Evolutionary conservation across 2,888 invertebrate genomes (phyloP).

Genomic region (Heliconius ethilla): DNA sequence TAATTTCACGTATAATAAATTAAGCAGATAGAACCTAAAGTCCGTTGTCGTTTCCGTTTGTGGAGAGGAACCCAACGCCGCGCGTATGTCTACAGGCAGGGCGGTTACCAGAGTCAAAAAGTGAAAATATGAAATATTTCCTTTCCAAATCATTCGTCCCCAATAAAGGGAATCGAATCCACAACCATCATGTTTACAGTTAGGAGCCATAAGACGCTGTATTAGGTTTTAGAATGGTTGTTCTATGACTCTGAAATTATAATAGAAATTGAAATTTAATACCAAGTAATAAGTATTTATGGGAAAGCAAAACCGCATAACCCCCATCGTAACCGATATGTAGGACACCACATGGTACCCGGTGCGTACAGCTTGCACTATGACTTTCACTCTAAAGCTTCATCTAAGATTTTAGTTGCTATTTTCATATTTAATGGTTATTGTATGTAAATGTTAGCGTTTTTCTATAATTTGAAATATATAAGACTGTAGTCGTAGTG

Average conservation of each 20-base stretch:
- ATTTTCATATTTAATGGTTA: slow-evolving; percentile 2
- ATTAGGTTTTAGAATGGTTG: neutral
- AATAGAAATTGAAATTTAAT: slow-evolving; percentile 15
- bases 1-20: too few species aligned
- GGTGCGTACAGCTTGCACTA: slow-evolving; percentile 20
- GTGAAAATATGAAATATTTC: too few species aligned
- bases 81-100: too few species aligned
- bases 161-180: too few species aligned
- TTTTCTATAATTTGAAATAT: neutral
- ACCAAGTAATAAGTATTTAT: slow-evolving; percentile 9
- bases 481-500: too few species aligned
- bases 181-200: too few species aligned
- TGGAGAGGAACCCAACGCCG: too few species aligned
- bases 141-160: too few species aligned
- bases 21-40: too few species aligned
- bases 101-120: too few species aligned
- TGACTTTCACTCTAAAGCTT: slow-evolving; percentile 24
- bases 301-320: slow-evolving; percentile 6
- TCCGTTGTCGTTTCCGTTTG: too few species aligned
- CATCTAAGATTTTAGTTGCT: neutral
- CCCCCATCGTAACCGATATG: slow-evolving; percentile 18
- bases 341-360: slow-evolving; percentile 7
- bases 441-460: neutral
- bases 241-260: neutral
- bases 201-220: too few species aligned